Evolutionary conservation across 2,888 invertebrate genomes (phyloP).

Genomic region (Thelaira solivaga): DNA sequence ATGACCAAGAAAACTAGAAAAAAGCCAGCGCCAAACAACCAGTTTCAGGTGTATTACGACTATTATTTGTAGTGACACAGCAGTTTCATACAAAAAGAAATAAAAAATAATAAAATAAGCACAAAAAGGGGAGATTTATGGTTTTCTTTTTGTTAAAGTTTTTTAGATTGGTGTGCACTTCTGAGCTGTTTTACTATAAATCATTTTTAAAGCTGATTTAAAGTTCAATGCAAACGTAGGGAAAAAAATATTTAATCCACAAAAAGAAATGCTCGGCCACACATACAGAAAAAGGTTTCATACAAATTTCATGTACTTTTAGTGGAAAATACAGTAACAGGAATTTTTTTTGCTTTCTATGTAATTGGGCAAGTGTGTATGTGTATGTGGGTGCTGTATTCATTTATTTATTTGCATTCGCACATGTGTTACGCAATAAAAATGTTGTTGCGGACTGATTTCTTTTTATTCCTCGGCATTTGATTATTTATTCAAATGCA

Average conservation of each 20-base stretch:
- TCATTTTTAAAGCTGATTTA: constrained; percentile 54
- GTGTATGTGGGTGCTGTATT: not conserved
- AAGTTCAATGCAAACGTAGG: constrained; percentile 42
- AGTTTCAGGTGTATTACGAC: too few species aligned
- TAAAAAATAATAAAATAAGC: not conserved
- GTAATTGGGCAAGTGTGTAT: not conserved
- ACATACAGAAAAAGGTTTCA: not conserved
- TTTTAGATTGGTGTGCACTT: constrained; percentile 25
- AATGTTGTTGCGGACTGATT: not conserved
- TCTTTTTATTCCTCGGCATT: too few species aligned
- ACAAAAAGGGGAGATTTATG: not conserved
- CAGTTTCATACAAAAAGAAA: too few species aligned
- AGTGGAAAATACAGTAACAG: not conserved
- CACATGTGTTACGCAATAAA: not conserved
- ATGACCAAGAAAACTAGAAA: too few species aligned
- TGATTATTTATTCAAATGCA: not conserved
- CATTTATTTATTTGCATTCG: not conserved
- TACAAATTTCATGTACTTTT: not conserved
- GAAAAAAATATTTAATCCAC: not conserved
- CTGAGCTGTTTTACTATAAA: constrained; percentile 48
- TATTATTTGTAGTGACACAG: too few species aligned
- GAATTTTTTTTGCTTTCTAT: too few species aligned
- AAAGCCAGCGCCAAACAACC: too few species aligned
- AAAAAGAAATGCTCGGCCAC: not conserved
- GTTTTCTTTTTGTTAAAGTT: constrained; percentile 5